Conservation (phyloP, 2,888 invertebrate species). For the Athrips mouffetella region DNA sequence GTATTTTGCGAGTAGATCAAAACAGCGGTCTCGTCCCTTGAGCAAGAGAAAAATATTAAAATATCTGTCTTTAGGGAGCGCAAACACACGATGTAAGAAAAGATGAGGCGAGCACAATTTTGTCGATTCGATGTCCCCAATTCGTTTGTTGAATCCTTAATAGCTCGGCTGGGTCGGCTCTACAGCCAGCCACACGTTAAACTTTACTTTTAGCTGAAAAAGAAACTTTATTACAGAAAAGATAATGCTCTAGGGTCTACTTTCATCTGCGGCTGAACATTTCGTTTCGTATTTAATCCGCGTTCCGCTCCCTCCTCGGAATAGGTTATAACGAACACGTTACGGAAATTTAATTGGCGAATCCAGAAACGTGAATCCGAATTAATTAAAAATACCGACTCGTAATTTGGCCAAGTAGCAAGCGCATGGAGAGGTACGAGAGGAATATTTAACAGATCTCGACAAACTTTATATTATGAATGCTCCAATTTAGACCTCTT, state of each 20-base stretch:
- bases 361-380: constrained; percentile 7
- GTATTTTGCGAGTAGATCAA: constrained; percentile 62
- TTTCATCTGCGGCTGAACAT: not conserved
- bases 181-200: constrained; percentile 40
- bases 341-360: constrained; percentile 56
- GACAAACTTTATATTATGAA: not conserved
- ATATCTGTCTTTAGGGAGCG: constrained; percentile 56
- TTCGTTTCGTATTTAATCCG: constrained; percentile 63
- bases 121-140: constrained; percentile 73
- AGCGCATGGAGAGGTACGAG: not conserved
- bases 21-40: constrained; percentile 58
- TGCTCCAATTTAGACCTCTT: no score
- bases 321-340: constrained; percentile 40
- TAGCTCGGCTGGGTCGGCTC: no score
- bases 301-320: constrained; percentile 37
- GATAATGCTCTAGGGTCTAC: not conserved
- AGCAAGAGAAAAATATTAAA: constrained; percentile 59
- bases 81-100: constrained; percentile 65
- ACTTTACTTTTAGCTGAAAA: not conserved
- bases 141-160: constrained; percentile 74
- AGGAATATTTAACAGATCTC: not conserved
- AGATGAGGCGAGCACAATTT: constrained; percentile 71
- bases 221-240: not conserved
- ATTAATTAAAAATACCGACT: constrained; percentile 16
- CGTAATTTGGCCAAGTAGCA: constrained; percentile 4